These are phyloP conservation scores for Shargacucullia verbasci DNA, from an alignment of 2,888 invertebrate species.

Conservation along the genomic window DNA sequence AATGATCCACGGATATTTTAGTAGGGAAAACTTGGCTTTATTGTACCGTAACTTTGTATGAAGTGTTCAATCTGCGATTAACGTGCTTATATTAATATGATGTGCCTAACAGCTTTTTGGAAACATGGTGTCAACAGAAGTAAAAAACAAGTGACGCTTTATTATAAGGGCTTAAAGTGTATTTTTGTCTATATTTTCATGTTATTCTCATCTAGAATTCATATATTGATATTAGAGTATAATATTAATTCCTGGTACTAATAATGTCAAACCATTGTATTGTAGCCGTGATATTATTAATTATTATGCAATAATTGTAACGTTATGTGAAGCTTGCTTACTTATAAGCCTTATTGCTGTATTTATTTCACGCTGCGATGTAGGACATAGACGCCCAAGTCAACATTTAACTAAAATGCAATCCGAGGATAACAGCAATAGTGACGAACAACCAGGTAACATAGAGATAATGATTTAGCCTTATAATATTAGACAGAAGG, in stretches of 20 bases:
- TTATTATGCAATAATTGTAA: constrained; percentile 16
- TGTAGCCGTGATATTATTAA: constrained; percentile 22
- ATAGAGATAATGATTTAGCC: constrained; percentile 11
- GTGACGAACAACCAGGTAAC: constrained; percentile 87
- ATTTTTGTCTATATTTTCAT: constrained; percentile 25
- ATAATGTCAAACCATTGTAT: constrained; percentile 21
- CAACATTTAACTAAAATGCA: constrained; percentile 89
- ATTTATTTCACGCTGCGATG: constrained; percentile 59
- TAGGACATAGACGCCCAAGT: constrained; percentile 85
- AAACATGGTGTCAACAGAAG: constrained; percentile 19
- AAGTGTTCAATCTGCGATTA: neutral
- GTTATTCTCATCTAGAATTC: constrained; percentile 16
- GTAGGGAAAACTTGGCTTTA: neutral
- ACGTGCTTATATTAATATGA: constrained; percentile 21
- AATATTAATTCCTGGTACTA: neutral
- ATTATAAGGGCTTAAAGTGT: constrained; percentile 5
- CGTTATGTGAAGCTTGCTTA: constrained; percentile 51
- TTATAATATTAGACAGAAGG: too few relatives aligned
- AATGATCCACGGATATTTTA: constrained; percentile 7
- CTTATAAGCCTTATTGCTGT: constrained; percentile 68
- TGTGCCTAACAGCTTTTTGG: constrained; percentile 21
- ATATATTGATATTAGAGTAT: neutral
- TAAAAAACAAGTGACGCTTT: constrained; percentile 18
- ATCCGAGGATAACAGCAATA: constrained; percentile 91
- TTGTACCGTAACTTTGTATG: neutral